A percentile compares a stretch with the other conserved stretches of the same genome.
Evolutionary conservation across 2,113 vertebrate genomes (phyloP).

Genomic region (Leptobrachium leishanense): DNA sequence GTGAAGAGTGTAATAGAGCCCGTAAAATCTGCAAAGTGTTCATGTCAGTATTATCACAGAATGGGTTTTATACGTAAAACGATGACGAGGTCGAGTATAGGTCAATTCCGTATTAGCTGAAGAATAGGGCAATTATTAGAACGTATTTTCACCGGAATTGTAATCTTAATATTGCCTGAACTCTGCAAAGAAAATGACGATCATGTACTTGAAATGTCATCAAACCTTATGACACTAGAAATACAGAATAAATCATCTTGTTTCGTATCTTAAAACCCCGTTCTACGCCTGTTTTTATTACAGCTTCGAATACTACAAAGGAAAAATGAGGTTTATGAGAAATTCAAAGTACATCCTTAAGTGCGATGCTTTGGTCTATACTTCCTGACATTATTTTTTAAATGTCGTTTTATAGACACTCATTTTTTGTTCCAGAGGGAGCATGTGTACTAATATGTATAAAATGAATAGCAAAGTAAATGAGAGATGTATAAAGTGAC

Average conservation of each 20-base stretch:
- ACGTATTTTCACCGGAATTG: slow-evolving; percentile 18
- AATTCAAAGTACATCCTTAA: slow-evolving; percentile 32
- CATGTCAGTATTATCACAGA: slow-evolving; percentile 33
- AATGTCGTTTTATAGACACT: slow-evolving; percentile 24
- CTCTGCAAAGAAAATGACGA: slow-evolving; percentile 30
- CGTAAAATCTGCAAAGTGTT: slow-evolving; percentile 10
- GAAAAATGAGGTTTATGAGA: slow-evolving; percentile 25
- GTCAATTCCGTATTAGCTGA: slow-evolving; percentile 44
- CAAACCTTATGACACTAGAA: slow-evolving; percentile 36
- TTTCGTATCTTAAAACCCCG: slow-evolving; percentile 19
- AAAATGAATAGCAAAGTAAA: background rate
- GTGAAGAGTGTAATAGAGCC: too few species aligned
- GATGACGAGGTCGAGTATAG: slow-evolving; percentile 31
- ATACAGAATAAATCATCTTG: slow-evolving; percentile 37
- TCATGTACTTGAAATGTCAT: slow-evolving; percentile 34
- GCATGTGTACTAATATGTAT: background rate
- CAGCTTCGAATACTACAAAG: slow-evolving; percentile 36
- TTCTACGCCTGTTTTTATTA: slow-evolving; percentile 22
- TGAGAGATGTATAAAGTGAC: too few species aligned
- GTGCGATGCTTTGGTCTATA: slow-evolving; percentile 25
- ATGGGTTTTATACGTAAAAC: slow-evolving; percentile 26
- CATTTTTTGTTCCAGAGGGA: background rate
- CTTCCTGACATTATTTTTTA: slow-evolving; percentile 43
- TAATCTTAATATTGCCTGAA: slow-evolving; percentile 24
- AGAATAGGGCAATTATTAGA: slow-evolving; percentile 41